Evolutionary conservation across 2,113 vertebrate species (phyloP), one percentile per base, ranked within the genome.

Genomic region (Rattus norvegicus): DNA sequence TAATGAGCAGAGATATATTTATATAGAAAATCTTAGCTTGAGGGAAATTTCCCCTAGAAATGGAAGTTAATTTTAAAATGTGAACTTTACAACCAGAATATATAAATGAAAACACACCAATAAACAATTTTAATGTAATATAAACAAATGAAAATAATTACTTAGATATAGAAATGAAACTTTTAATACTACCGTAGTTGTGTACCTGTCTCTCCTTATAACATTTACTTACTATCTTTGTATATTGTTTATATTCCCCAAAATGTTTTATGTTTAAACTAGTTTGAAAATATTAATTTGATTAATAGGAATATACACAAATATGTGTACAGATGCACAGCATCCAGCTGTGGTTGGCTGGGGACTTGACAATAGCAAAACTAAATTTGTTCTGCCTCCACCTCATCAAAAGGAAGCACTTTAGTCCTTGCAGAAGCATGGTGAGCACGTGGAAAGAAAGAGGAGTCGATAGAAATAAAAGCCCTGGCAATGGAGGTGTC

Each of bases 141-240:
- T 0, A 88, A 98, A 83, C 26, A 93, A 90, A 20, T 56, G 7
- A 83, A 95, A 96, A 95, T 75, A 24, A 13, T 76, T 30, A 92
- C 73, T 39, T 69, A 36, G 67, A 16, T 52, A 77, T 56, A 87
- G 3, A 87, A 63, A 81, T 26, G 9, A 65, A 88, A n/a, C 65
- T 7, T 63, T 12, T 69, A 85, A 95, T 63, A 79, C 28, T 75
- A 72, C 28, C 85, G 4, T 70, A 76, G 52, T 39, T 88, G 10
- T 73, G 67, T 56, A 80, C 30, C 47, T 81, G 6, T 88, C 56
- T 88, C 56, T 92, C 56, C 54, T 61, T 70, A 14, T 24, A 73
- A 76, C 1, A 81, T 90, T 85, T 95, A 94, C 94, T 47, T 88
- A 54, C 52, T 70, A 39, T 90, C 63, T 63, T 56, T 24, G 4